phyloP scores from a whole-genome alignment of 2,113 vertebrate species.

The Gobio gobio region DNA sequence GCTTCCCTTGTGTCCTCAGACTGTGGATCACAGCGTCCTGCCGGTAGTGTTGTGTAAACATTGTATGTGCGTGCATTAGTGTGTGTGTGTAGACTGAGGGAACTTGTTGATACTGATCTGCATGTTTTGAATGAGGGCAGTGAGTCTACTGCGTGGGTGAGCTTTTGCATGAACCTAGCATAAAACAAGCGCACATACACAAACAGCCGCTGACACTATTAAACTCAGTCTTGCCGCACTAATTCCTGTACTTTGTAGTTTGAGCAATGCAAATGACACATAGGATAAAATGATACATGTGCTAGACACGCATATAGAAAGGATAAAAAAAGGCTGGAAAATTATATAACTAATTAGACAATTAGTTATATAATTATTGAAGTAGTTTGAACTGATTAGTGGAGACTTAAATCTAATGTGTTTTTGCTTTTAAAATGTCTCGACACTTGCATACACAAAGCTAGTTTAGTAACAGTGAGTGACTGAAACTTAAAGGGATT shows the following conservation, averaged over 20 bases:
- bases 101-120: conserved; percentile 74
- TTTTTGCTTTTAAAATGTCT: neutral
- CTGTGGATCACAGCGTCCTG: conserved; percentile 44
- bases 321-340: neutral
- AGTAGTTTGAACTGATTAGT: neutral
- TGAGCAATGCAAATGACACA: conserved; percentile 31
- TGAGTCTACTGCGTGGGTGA: conserved; percentile 70
- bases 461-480: neutral
- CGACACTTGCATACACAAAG: neutral
- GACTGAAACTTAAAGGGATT: neutral
- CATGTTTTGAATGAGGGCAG: conserved; percentile 69
- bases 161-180: conserved; percentile 68
- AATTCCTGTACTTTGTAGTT: conserved; percentile 22
- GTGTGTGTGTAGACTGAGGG: conserved; percentile 48
- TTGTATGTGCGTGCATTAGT: conserved; percentile 36
- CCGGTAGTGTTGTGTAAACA: conserved; percentile 56
- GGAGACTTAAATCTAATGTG: neutral
- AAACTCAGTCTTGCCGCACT: conserved; percentile 8
- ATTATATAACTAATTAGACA: too few species aligned
- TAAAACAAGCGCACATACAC: conserved; percentile 38
- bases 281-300: neutral
- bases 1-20: conserved; percentile 47
- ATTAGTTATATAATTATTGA: neutral
- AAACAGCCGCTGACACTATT: neutral
- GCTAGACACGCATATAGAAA: neutral